A percentile compares a stretch with the other conserved stretches of the same genome.
These are phyloP conservation scores for Chaetura pelagica DNA, from an alignment of 2,113 vertebrate species.

Conservation along the genomic window DNA sequence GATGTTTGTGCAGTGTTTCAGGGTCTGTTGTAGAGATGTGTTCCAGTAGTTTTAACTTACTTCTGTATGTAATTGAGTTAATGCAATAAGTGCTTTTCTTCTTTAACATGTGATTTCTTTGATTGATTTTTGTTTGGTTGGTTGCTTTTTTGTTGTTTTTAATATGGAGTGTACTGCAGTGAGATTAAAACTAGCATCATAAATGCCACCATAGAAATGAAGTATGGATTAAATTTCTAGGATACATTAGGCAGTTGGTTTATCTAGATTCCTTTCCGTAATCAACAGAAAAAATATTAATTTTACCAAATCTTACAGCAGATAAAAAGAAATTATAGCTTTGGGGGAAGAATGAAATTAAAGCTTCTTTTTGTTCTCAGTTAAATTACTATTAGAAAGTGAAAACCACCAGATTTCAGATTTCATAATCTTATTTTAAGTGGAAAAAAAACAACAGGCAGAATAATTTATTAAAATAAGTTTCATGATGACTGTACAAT, in stretches of 20 bases:
- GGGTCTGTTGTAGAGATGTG: background rate
- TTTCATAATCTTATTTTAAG: background rate
- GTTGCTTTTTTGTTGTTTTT: background rate
- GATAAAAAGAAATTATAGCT: background rate
- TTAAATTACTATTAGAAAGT: background rate
- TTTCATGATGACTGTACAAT: background rate
- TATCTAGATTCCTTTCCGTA: background rate
- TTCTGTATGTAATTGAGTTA: background rate
- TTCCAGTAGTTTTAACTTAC: background rate
- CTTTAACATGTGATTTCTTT: background rate
- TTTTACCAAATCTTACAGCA: background rate
- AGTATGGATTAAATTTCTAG: background rate
- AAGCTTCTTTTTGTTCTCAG: background rate
- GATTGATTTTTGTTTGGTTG: background rate
- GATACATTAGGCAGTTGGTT: background rate
- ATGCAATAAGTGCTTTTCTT: background rate
- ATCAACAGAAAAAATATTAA: background rate
- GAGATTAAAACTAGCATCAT: background rate
- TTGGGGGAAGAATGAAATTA: background rate
- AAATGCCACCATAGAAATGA: slow-evolving; percentile 1
- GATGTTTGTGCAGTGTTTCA: background rate
- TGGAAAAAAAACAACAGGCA: background rate
- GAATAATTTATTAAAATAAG: background rate
- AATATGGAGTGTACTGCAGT: background rate
- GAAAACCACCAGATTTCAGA: background rate